Evolutionary conservation across 2,113 vertebrate genomes (phyloP), one percentile per base, ranked within the genome.

Genomic region (Reinhardtius hippoglossoides): DNA sequence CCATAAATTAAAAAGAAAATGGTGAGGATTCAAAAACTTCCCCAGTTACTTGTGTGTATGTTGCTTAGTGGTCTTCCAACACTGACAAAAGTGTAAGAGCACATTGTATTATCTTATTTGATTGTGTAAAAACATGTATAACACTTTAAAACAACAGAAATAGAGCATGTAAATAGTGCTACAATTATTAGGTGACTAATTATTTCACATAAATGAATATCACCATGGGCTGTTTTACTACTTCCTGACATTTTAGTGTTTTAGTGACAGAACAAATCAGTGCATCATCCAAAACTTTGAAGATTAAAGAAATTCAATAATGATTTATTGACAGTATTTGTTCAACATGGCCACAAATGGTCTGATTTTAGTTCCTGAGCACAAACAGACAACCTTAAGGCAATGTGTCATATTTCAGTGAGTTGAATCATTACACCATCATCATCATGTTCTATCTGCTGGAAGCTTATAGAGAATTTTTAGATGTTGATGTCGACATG

Each of bases 401-500:
- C 2, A 27, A 20, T 60, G 27, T 1, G 18, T 61, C n/a, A 14
- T 44, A 44, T 71, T 48, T 77, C 50, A 68, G 21, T 44, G 54
- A 50, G 26, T 10, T 78, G 31, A 37, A 56, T 46, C 67, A 61
- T 20, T 63, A 72, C 21, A 73, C 15, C 40, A 61, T 74, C 31
- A 18, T 35, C 14, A 16, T 35, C 8, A 21, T 5, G 50, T 76
- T 54, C 10, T 21, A 16, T 74, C 40, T 23, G 64, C 20, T 65
- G 27, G 16, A 71, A 75, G 26, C 24, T 40, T 46, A 71, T 6
- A 21, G 5, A 64, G 2, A 35, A 7, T 69, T 16, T 71, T 35
- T 16, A 59, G 54, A 59, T 40, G 60, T 54, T 46, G 23, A 58
- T 27, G 56, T 27, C 13, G 50, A 79, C n/a, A 60, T 48, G 4